Base-by-base conservation (phyloP, 1,140 invertebrate species). In the Drosophila hydei region DNA sequence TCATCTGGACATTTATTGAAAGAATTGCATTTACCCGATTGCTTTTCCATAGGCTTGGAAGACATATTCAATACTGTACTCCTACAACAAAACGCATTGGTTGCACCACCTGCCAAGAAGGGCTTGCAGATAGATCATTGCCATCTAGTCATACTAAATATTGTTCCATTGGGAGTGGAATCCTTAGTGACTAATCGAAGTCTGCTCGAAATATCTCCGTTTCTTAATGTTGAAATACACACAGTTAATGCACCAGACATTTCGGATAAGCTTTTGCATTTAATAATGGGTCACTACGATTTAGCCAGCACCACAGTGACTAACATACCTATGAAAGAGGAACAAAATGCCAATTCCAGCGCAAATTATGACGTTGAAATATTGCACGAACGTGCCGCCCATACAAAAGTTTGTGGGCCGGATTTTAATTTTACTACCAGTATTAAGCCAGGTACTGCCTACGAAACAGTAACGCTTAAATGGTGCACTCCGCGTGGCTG, bases 241-340 rank as follows among this genome's bases (percentile, higher is more conserved):
- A 94, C 94, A 3, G 94, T 95, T 12, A 94, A 94, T 90, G 95
- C 96, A 3, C 92, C 93, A 7, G 89, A 92, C n/a, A 90, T 95
- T 21, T 93, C 95, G 0, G 93, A 93, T 60, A 95, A 97, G 79
- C 91, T 97, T 8, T 95, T 95, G 0, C 93, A 96, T 52, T 90
- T 97, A 1, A 96, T 97, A 59, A 91, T 97, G 61, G 94, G 94
- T 6, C 98, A 99, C 92, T 99, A 98, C 84, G 94, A 97, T 90
- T 92, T 99, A n/a, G 96, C 97, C 1, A 98, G 96, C 55, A 99
- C 98, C 11, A 99, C 97, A 1, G 98, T 99, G 0, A 99, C 98
- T 21, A 98, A 98, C 25, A 99, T 99, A 84, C 98, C 98, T 4
- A 99, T 99, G 98, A 99, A 99, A 70, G 98, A 99, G 93, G 98